phyloP scores from a whole-genome alignment of 2,888 invertebrate species.

The Steinernema carpocapsae region DNA sequence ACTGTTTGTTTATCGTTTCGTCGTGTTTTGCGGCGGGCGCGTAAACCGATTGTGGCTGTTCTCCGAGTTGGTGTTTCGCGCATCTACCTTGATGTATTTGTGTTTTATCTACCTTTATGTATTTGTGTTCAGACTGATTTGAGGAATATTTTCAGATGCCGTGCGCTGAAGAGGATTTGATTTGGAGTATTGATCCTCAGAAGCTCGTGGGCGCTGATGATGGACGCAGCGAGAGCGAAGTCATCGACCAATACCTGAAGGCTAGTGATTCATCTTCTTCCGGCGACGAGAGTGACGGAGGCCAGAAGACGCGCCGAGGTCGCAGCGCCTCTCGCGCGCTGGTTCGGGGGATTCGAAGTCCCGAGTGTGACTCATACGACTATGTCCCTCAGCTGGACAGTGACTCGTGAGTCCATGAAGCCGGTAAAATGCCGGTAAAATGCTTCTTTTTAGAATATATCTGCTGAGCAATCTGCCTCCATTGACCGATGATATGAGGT shows the following conservation, averaged over 20 bases:
- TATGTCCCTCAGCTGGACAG: slow-evolving; percentile 31
- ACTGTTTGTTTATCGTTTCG: slow-evolving; percentile 17
- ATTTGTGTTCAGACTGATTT: neutral
- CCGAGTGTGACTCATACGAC: slow-evolving; percentile 17
- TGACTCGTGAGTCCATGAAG: slow-evolving; percentile 6
- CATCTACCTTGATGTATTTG: neutral
- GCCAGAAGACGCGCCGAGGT: neutral
- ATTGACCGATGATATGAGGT: slow-evolving; percentile 78
- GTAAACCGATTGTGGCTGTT: neutral
- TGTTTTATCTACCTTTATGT: neutral
- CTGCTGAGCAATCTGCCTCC: slow-evolving; percentile 90
- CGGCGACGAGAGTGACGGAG: neutral
- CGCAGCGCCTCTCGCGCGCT: neutral
- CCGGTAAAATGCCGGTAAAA: neutral
- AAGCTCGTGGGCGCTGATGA: slow-evolving; percentile 13
- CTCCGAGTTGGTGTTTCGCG: neutral
- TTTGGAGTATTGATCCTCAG: slow-evolving; percentile 27
- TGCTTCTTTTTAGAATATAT: slow-evolving; percentile 75
- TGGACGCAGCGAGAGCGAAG: slow-evolving; percentile 29
- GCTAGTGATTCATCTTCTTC: slow-evolving; percentile 15
- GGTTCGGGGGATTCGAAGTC: neutral
- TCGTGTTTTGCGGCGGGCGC: neutral
- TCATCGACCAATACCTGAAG: slow-evolving; percentile 28
- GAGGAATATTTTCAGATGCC: neutral
- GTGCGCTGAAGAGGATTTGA: slow-evolving; percentile 24